These are phyloP conservation scores for Mycetomoellerius zeteki DNA, from an alignment of 1,140 invertebrate species.

Conservation along the genomic window DNA sequence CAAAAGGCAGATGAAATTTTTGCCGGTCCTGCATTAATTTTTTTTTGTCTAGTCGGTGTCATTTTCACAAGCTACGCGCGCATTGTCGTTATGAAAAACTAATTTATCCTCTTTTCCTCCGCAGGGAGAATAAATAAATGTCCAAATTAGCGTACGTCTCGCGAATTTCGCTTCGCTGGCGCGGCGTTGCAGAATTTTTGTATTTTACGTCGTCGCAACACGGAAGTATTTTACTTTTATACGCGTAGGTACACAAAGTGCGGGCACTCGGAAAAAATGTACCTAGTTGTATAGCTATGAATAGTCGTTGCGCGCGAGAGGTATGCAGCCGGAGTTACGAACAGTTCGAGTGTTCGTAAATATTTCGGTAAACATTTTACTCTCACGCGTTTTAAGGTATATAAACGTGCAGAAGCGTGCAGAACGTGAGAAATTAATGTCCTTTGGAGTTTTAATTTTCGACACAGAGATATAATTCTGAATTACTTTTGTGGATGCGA, in stretches of 20 bases:
- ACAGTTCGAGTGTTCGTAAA: slow-evolving; percentile 4
- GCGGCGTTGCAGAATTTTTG: slow-evolving; percentile 22
- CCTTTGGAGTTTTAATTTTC: slow-evolving; percentile 18
- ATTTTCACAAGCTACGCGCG: not conserved
- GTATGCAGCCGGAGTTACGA: not conserved
- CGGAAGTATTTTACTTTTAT: slow-evolving; percentile 34
- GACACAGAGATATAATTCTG: not conserved
- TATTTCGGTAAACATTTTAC: slow-evolving; percentile 28
- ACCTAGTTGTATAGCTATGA: not conserved
- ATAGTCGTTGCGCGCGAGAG: not conserved
- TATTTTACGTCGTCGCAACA: slow-evolving; percentile 26
- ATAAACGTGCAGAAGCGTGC: not conserved
- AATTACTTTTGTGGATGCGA: not conserved
- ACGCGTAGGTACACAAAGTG: not conserved
- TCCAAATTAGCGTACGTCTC: slow-evolving; percentile 35
- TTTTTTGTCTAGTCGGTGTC: not conserved
- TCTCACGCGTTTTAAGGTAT: not conserved
- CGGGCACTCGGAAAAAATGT: slow-evolving; percentile 18
- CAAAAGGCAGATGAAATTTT: not conserved
- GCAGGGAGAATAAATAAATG: slow-evolving; percentile 55
- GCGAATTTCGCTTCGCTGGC: not conserved
- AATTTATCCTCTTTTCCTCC: slow-evolving; percentile 30
- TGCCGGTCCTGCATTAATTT: not conserved
- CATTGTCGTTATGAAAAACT: slow-evolving; percentile 16
- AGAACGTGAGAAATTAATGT: slow-evolving; percentile 5